Evolutionary conservation across 2,113 vertebrate species (phyloP), one percentile per base, ranked within the genome.

Genomic region (Vanacampus margaritifer): DNA sequence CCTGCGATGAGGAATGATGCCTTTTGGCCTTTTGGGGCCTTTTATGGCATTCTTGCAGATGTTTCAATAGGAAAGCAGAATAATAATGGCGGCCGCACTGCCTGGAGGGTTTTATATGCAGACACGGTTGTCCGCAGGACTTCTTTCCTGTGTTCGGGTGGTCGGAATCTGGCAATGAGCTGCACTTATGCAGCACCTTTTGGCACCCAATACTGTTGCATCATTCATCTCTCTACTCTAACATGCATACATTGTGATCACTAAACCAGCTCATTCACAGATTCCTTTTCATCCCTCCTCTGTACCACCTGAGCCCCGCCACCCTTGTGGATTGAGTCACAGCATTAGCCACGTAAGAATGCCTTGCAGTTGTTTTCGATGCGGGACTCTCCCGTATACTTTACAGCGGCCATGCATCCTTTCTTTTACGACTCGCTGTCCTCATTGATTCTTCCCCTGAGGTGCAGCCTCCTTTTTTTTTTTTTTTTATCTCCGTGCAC

Each of bases 351-450:
- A 6, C 35, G 57, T 78, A 66, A 75, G 66, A 71, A 77, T 35
- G 23, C 58, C 41, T 41, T 57, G 63, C 67, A 56, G 69, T 80
- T 76, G 67, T 74, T 75, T 82, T 61, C 48, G 65, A 64, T 64
- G 71, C 71, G 65, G 69, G 64, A 71, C 63, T 37, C 67, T 64
- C 24, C 75, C 51, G 51, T 71, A 64, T 51, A 37, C 36, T 69
- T 71, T 62, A 73, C 61, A 76, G 37, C 43, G 63, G 67, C 64
- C 68, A 73, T 86, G 56, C 36, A 72, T 85, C 69, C 79, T 79
- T 69, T 36, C 51, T 75, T 84, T 79, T 84, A 83, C 76, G 63
- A 61, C 63, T 56, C 21, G 24, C 69, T 66, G 64, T 69, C 78
- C 70, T 73, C 63, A 16, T 12, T 54, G 58, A 84, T 79, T 76